Conservation (phyloP, 2,888 invertebrate species). For the Leptinotarsa juncta region DNA sequence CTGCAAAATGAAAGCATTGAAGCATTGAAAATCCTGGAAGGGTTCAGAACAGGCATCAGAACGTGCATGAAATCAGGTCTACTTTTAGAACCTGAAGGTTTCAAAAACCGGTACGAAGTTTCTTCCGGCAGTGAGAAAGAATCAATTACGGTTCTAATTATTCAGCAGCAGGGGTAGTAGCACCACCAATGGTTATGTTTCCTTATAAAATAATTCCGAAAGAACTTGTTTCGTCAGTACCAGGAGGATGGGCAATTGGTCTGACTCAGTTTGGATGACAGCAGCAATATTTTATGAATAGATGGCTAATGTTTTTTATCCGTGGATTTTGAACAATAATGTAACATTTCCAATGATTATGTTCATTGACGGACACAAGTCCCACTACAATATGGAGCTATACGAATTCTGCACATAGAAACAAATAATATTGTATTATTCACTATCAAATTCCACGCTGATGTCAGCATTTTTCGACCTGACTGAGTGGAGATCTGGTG, state of each 20-base stretch:
- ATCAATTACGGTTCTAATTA: conserved; percentile 17
- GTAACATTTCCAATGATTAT: conserved; percentile 24
- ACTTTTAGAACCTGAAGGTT: no score
- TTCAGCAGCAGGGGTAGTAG: conserved; percentile 42
- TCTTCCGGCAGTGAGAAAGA: no score
- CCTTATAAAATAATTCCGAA: conserved; percentile 49
- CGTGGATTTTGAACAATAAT: conserved; percentile 16
- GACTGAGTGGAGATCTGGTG: conserved; percentile 30
- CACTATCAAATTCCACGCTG: conserved; percentile 35
- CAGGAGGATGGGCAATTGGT: conserved; percentile 30
- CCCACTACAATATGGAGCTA: conserved; percentile 23
- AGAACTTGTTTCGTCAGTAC: conserved; percentile 14
- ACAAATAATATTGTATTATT: conserved; percentile 5
- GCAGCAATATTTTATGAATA: conserved; percentile 31
- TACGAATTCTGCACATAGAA: conserved; percentile 25
- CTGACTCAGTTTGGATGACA: conserved; percentile 24
- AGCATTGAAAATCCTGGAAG: no score
- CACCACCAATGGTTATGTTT: conserved; percentile 49
- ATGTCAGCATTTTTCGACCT: conserved; percentile 38
- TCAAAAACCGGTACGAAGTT: no score
- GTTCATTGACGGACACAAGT: conserved; percentile 27
- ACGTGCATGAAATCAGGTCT: no score
- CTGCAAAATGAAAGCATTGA: no score
- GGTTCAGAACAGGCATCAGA: no score
- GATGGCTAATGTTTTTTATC: conserved; percentile 29